A percentile compares a stretch with the other conserved stretches of the same genome.
phyloP scores from a whole-genome alignment of 2,888 invertebrate genomes.

The Lissocephala sabroskyi region DNA sequence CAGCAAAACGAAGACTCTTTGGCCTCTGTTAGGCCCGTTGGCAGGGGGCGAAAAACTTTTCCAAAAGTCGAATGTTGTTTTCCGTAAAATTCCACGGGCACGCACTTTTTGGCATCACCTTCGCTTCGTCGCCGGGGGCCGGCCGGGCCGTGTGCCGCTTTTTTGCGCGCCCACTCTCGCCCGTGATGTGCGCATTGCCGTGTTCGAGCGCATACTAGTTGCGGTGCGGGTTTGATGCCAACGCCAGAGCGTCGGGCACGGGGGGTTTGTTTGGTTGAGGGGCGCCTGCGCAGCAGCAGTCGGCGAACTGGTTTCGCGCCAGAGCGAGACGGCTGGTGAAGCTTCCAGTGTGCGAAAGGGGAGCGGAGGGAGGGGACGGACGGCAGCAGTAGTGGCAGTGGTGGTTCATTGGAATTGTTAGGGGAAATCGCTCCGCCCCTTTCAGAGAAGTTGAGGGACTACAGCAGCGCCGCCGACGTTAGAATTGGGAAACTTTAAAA shows the following conservation, averaged over 20 bases:
- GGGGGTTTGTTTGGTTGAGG: constrained; percentile 20
- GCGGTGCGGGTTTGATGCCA: constrained; percentile 56
- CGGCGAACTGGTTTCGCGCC: constrained; percentile 42
- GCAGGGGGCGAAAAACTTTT: neutral
- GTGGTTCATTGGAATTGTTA: constrained; percentile 32
- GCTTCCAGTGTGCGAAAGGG: constrained; percentile 20
- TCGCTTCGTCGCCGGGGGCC: no score
- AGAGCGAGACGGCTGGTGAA: neutral
- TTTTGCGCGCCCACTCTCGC: constrained; percentile 66
- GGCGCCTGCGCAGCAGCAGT: constrained; percentile 41
- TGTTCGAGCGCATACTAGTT: constrained; percentile 72
- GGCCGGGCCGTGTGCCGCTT: no score
- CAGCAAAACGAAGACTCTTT: constrained; percentile 13
- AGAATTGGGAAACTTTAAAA: constrained; percentile 30
- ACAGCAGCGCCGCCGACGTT: constrained; percentile 33
- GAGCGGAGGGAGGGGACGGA: constrained; percentile 22
- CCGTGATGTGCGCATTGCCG: constrained; percentile 69
- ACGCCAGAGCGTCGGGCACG: constrained; percentile 11
- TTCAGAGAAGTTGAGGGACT: neutral
- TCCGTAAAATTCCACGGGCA: no score
- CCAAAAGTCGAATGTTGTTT: neutral
- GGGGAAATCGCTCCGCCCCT: constrained; percentile 54
- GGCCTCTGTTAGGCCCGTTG: neutral
- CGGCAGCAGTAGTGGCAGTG: constrained; percentile 17
- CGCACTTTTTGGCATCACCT: no score